Evolutionary conservation across 2,888 invertebrate species (phyloP).

Genomic region (Dimorphilus gyrociliatus): DNA sequence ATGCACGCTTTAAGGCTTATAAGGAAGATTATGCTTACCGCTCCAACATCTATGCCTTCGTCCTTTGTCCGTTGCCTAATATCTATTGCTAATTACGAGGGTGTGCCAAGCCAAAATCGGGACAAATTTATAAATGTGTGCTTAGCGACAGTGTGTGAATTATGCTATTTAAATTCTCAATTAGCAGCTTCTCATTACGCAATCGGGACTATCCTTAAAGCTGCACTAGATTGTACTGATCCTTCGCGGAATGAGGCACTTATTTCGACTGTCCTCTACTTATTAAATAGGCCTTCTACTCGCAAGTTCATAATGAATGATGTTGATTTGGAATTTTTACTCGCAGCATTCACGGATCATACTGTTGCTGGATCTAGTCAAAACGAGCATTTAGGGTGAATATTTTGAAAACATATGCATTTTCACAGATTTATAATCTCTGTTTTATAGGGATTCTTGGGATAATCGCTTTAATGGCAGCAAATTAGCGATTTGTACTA

Average conservation of each 20-base stretch:
- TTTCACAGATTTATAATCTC: constrained; percentile 6
- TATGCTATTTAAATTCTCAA: constrained; percentile 58
- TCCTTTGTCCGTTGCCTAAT: constrained; percentile 62
- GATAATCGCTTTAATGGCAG: constrained; percentile 70
- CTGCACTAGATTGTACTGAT: constrained; percentile 65
- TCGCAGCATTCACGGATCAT: background rate
- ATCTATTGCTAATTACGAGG: constrained; percentile 60
- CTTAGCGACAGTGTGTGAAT: constrained; percentile 70
- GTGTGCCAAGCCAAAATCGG: constrained; percentile 52
- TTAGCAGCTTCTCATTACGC: constrained; percentile 38
- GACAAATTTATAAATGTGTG: constrained; percentile 69
- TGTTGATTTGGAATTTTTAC: constrained; percentile 37
- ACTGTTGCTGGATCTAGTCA: background rate
- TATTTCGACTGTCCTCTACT: constrained; percentile 65
- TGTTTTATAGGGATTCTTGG: constrained; percentile 42
- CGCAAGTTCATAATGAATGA: constrained; percentile 58
- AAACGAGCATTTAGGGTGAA: background rate
- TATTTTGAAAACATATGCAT: too few relatives aligned
- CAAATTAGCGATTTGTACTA: constrained; percentile 60
- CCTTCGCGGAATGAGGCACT: constrained; percentile 76
- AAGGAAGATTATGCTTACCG: constrained; percentile 49
- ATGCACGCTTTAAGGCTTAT: constrained; percentile 76
- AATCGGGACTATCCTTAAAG: constrained; percentile 60
- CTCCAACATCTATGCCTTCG: constrained; percentile 53
- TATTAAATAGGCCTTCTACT: constrained; percentile 67